phyloP scores from a whole-genome alignment of 2,888 invertebrate species.

The Anoncus sp. region DNA sequence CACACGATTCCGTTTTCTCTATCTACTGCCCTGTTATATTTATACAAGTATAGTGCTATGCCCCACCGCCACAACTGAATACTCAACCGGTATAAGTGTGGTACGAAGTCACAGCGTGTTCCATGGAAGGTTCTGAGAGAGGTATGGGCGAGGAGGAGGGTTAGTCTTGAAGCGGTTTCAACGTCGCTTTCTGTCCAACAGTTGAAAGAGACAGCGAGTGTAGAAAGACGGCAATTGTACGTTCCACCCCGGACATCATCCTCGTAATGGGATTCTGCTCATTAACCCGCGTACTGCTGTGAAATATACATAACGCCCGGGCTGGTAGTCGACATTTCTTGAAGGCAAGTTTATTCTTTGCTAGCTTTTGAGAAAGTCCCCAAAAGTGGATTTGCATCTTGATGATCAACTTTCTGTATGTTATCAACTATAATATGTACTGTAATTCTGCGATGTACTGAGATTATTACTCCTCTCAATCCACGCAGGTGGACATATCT shows the following conservation, averaged over 20 bases:
- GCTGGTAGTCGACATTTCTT: conserved; percentile 8
- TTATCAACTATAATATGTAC: conserved; percentile 18
- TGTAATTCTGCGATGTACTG: not conserved
- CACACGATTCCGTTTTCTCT: conserved; percentile 6
- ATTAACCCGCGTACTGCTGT: conserved; percentile 16
- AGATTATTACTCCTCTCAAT: not conserved
- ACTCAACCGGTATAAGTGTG: conserved; percentile 13
- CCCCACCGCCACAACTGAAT: not conserved
- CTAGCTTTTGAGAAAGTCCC: not conserved
- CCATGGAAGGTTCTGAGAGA: not conserved
- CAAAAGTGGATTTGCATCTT: not conserved
- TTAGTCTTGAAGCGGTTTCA: conserved; percentile 17
- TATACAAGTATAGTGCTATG: not conserved
- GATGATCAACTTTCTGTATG: not conserved
- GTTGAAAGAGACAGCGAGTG: conserved; percentile 1
- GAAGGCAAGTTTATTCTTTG: not conserved
- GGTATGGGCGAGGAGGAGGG: no score
- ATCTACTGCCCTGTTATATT: conserved; percentile 12
- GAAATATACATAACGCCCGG: conserved; percentile 6
- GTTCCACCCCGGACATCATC: not conserved
- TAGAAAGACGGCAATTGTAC: conserved; percentile 4
- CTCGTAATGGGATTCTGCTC: conserved; percentile 26
- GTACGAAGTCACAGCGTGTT: conserved; percentile 13
- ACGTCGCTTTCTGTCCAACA: not conserved
- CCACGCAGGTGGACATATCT: not conserved